Evolutionary conservation across 2,888 invertebrate species (phyloP).

Genomic region (Candidula unifasciata): DNA sequence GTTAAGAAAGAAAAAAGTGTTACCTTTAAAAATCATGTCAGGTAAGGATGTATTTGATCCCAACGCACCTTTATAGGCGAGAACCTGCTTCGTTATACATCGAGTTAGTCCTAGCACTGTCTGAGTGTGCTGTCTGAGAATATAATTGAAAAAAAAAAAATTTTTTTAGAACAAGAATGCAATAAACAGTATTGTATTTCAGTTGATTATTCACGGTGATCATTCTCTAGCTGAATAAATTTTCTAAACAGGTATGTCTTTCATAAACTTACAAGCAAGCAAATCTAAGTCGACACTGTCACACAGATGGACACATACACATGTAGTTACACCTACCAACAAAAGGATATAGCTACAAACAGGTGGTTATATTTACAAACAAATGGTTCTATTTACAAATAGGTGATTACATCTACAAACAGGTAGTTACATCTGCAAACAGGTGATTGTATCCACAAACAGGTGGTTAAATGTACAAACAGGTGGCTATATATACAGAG

Average conservation of each 20-base stretch:
- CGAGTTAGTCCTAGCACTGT: slow-evolving; percentile 71
- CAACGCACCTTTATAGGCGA: slow-evolving; percentile 65
- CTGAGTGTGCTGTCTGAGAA: slow-evolving; percentile 69
- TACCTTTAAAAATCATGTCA: neutral
- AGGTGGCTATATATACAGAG: too few relatives aligned
- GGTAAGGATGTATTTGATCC: slow-evolving; percentile 40
- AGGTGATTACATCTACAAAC: too few relatives aligned
- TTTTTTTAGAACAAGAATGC: neutral
- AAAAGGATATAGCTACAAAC: neutral
- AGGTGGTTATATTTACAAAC: too few relatives aligned
- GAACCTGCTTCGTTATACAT: slow-evolving; percentile 72
- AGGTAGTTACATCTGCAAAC: too few relatives aligned
- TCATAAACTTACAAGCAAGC: neutral
- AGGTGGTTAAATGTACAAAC: too few relatives aligned
- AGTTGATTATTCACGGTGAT: too few relatives aligned
- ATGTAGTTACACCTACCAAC: neutral
- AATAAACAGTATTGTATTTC: neutral
- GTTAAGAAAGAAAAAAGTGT: too few relatives aligned
- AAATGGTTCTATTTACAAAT: too few relatives aligned
- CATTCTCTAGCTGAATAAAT: too few relatives aligned
- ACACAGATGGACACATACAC: neutral
- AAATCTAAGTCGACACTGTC: neutral
- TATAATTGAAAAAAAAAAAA: neutral
- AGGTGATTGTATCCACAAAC: too few relatives aligned
- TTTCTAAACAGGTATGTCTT: too few relatives aligned